Percentiles rank a stretch among this genome's conserved stretches.
Evolutionary conservation across 2,113 vertebrate genomes (phyloP).

Genomic region (Dasyprocta punctata): DNA sequence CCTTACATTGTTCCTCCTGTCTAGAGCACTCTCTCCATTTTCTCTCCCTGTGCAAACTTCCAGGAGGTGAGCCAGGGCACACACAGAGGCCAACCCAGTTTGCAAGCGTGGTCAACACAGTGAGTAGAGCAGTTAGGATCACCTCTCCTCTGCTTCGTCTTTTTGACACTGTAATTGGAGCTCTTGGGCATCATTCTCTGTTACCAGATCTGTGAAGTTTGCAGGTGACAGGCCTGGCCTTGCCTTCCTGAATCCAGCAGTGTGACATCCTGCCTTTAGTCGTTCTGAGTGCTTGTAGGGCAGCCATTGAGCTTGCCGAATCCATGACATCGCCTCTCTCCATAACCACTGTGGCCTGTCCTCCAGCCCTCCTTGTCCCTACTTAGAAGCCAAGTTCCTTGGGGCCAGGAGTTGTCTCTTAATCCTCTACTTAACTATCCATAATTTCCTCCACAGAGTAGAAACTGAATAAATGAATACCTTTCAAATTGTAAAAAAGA

Average conservation of each 20-base stretch:
- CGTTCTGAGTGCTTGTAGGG: not conserved
- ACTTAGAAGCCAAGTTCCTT: not conserved
- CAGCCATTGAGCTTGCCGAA: not conserved
- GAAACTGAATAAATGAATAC: not conserved
- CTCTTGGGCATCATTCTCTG: not conserved
- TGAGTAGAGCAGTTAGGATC: not conserved
- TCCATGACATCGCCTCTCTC: not conserved
- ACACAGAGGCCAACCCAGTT: not conserved
- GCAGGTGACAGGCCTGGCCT: not conserved
- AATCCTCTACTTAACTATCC: not conserved
- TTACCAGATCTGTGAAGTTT: not conserved
- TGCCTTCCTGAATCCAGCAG: not conserved
- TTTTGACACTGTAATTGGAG: not conserved
- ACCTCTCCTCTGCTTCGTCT: not conserved
- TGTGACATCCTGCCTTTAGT: not conserved
- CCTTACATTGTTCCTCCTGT: not conserved
- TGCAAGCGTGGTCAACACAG: not conserved
- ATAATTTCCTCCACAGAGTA: not conserved
- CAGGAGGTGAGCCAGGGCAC: not conserved
- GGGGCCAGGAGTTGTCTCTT: not conserved
- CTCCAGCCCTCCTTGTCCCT: not conserved
- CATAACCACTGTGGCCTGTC: too few relatives aligned
- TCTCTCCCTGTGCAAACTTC: not conserved
- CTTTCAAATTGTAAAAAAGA: not conserved
- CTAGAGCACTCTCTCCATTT: not conserved